Evolutionary conservation across 2,113 vertebrate genomes (phyloP).

Genomic region (Antigone vipio): DNA sequence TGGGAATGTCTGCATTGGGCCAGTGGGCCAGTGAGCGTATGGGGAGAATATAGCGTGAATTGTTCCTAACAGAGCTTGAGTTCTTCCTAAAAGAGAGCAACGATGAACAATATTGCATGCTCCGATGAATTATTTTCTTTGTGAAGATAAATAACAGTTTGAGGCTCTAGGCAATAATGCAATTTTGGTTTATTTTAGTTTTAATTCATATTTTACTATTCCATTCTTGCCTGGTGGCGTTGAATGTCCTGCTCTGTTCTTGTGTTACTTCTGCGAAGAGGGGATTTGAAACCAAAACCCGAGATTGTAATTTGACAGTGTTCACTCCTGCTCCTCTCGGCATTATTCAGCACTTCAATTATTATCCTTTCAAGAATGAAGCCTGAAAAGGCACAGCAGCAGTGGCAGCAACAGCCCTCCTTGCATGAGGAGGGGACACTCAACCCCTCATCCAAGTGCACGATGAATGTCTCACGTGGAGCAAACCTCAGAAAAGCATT

Average conservation of each 20-base stretch:
- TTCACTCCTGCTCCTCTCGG: neutral
- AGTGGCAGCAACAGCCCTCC: neutral
- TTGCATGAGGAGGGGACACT: neutral
- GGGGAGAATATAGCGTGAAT: neutral
- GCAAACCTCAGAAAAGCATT: neutral
- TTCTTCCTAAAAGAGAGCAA: neutral
- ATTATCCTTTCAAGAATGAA: neutral
- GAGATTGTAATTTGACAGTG: neutral
- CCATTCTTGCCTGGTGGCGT: neutral
- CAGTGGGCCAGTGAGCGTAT: neutral
- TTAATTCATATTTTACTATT: neutral
- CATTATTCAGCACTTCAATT: neutral
- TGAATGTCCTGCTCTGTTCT: neutral
- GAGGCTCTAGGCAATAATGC: neutral
- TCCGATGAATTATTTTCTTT: constrained; percentile 18
- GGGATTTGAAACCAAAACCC: neutral
- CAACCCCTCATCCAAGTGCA: neutral
- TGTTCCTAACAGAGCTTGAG: neutral
- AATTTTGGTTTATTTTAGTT: neutral
- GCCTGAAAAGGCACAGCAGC: neutral
- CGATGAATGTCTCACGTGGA: rapidly evolving
- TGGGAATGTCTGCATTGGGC: neutral
- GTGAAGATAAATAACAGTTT: constrained; percentile 3
- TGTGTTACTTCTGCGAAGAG: neutral
- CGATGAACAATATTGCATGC: neutral